Conservation (phyloP, 2,797 vertebrate genomes). For the Nannoperca australis region DNA sequence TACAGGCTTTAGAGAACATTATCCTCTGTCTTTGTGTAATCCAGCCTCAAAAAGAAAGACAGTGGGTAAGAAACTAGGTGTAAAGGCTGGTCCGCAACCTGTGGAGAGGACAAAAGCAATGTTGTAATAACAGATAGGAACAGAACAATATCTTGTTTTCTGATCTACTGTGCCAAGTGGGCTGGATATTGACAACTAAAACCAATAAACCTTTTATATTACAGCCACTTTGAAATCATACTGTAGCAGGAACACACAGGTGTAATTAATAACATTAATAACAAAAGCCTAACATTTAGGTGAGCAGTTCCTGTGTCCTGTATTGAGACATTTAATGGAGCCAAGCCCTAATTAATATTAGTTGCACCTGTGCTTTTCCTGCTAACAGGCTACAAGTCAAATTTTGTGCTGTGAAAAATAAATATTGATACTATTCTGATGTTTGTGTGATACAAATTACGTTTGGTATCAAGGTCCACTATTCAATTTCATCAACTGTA, state of each 20-base stretch:
- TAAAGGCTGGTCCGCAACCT: not conserved
- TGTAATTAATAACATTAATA: not conserved
- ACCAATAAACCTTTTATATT: not conserved
- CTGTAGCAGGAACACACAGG: not conserved
- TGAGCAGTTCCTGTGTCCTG: not conserved
- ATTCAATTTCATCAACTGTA: no score
- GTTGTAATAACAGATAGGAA: not conserved
- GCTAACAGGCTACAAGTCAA: not conserved
- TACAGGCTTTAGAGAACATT: not conserved
- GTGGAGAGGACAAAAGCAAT: not conserved
- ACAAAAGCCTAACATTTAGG: not conserved
- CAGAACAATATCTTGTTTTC: not conserved
- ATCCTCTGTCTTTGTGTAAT: conserved; percentile 1
- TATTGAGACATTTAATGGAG: not conserved
- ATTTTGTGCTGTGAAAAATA: no score
- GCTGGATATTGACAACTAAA: not conserved
- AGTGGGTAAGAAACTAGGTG: no score
- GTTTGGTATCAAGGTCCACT: no score
- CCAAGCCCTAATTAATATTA: not conserved
- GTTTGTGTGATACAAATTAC: no score
- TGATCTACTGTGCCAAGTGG: not conserved
- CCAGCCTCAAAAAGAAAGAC: not conserved
- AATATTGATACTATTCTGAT: no score
- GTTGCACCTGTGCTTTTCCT: not conserved
- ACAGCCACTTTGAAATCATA: not conserved